These are phyloP conservation scores for Ataeniobius toweri DNA, from an alignment of 2,797 vertebrate species.

Conservation along the genomic window DNA sequence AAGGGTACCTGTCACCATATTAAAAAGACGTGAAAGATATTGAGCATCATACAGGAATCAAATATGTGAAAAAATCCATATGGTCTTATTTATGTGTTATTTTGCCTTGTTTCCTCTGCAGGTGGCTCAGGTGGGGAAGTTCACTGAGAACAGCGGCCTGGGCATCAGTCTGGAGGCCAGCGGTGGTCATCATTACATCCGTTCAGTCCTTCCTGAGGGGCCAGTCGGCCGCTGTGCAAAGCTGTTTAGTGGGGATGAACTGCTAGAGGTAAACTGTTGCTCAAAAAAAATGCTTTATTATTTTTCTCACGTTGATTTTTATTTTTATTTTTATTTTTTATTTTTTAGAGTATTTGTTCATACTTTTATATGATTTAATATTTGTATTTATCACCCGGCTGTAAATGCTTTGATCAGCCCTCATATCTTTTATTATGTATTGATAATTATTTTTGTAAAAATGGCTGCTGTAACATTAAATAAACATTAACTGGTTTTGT, in stretches of 20 bases:
- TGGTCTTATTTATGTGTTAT: not conserved
- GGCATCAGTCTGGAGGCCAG: slow-evolving; percentile 95
- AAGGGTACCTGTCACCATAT: not conserved
- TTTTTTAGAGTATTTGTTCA: not conserved
- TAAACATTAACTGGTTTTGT: not conserved
- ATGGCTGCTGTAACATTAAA: not conserved
- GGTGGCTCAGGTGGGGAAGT: slow-evolving; percentile 94
- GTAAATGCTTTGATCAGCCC: too few species aligned
- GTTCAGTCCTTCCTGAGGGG: slow-evolving; percentile 94
- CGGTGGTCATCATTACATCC: slow-evolving; percentile 92
- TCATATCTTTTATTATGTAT: not conserved
- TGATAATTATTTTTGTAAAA: not conserved
- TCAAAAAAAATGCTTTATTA: not conserved
- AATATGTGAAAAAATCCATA: not conserved
- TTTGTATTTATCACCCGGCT: not conserved
- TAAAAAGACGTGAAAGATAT: not conserved
- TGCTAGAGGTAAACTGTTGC: slow-evolving; percentile 86
- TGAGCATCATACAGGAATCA: not conserved
- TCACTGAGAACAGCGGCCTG: slow-evolving; percentile 92
- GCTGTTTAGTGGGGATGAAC: slow-evolving; percentile 94
- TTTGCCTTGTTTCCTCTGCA: slow-evolving; percentile 53
- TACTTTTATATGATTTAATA: not conserved
- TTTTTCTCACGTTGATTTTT: not conserved
- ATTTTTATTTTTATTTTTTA: too few species aligned
- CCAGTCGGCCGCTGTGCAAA: slow-evolving; percentile 91